These are phyloP conservation scores for Nicator chloris DNA, from an alignment of 2,113 vertebrate genomes.

Conservation along the genomic window DNA sequence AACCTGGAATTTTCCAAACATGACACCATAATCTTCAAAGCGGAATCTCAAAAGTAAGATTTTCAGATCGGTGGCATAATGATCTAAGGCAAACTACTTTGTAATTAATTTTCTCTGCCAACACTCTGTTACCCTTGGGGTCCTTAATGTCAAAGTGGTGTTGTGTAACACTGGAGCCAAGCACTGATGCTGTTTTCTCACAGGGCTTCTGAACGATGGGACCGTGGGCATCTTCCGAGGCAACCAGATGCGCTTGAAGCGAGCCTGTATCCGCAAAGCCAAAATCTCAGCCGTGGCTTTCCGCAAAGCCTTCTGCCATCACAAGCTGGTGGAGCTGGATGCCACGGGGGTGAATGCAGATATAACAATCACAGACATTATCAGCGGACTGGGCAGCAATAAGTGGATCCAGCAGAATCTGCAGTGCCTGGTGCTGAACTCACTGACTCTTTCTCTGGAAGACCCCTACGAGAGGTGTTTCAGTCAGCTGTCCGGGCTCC, in stretches of 20 bases:
- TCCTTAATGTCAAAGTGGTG: not conserved
- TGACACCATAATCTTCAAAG: not conserved
- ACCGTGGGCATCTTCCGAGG: conserved; percentile 94
- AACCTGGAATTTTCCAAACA: not conserved
- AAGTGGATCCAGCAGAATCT: conserved; percentile 91
- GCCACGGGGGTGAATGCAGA: conserved; percentile 94
- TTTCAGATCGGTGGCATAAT: accelerated
- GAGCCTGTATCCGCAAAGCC: conserved; percentile 92
- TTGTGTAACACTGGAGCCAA: not conserved
- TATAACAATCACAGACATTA: conserved; percentile 95
- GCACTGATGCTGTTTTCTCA: conserved; percentile 13
- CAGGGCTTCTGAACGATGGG: conserved; percentile 94
- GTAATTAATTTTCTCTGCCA: not conserved
- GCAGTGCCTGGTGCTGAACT: conserved; percentile 92
- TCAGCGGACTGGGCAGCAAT: conserved; percentile 90
- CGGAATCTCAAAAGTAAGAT: not conserved
- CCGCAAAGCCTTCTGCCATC: conserved; percentile 89
- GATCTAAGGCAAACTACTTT: not conserved
- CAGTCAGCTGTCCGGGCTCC: conserved; percentile 85
- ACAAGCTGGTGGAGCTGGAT: conserved; percentile 93
- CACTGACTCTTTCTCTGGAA: conserved; percentile 92
- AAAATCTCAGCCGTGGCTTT: conserved; percentile 97
- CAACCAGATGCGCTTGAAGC: conserved; percentile 88
- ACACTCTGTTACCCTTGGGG: not conserved
- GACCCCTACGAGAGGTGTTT: conserved; percentile 89